These are phyloP conservation scores for Prenolepis imparis DNA, from an alignment of 2,888 invertebrate species.

Conservation along the genomic window DNA sequence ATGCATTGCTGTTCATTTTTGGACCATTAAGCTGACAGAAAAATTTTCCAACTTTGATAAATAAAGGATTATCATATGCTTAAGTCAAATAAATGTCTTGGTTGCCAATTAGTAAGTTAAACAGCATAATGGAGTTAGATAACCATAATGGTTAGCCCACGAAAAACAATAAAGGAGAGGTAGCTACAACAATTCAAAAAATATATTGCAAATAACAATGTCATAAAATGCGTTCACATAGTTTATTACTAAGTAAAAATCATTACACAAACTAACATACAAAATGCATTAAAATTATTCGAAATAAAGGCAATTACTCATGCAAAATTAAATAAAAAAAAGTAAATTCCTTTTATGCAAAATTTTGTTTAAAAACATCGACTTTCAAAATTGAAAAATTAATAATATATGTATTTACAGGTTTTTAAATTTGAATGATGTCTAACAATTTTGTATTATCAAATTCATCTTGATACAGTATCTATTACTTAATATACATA, in stretches of 20 bases:
- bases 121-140: not conserved
- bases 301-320: not conserved
- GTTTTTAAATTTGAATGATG: not conserved
- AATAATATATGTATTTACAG: not conserved
- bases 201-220: not conserved
- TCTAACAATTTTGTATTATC: too few relatives aligned
- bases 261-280: not conserved
- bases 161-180: not conserved
- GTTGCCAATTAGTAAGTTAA: constrained; percentile 46
- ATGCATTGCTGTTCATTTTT: not conserved
- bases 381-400: not conserved
- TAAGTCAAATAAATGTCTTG: constrained; percentile 44
- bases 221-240: not conserved
- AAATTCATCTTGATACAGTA: too few relatives aligned
- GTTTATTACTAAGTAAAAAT: not conserved
- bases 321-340: not conserved
- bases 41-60: not conserved
- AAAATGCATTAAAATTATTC: not conserved
- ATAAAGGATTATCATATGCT: not conserved
- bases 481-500: too few relatives aligned
- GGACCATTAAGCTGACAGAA: not conserved
- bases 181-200: not conserved
- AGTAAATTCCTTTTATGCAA: not conserved
- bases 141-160: not conserved
- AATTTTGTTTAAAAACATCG: not conserved